These are phyloP conservation scores for Leptopilina clavipes DNA, from an alignment of 1,140 invertebrate genomes.

Conservation along the genomic window DNA sequence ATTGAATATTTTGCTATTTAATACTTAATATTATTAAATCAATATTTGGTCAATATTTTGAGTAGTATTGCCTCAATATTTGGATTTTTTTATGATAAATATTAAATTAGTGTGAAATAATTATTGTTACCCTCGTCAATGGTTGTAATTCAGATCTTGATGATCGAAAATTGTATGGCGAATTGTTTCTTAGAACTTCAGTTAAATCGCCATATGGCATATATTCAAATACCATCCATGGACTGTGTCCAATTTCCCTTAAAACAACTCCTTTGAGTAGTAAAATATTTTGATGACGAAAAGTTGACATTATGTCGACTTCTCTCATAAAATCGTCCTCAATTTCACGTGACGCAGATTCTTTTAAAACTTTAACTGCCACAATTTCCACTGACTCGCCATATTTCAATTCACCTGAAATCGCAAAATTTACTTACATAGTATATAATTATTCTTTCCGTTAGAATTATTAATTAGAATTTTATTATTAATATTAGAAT, in stretches of 20 bases:
- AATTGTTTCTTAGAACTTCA: slow-evolving; percentile 84
- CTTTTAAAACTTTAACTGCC: slow-evolving; percentile 91
- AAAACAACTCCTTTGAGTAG: slow-evolving; percentile 87
- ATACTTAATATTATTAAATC: background rate
- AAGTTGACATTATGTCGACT: slow-evolving; percentile 92
- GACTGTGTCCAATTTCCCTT: slow-evolving; percentile 81
- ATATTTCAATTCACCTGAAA: slow-evolving; percentile 76
- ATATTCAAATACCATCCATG: slow-evolving; percentile 96
- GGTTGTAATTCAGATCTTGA: slow-evolving; percentile 67
- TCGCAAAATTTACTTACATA: slow-evolving; percentile 1
- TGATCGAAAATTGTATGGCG: slow-evolving; percentile 67
- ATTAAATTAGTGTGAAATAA: background rate
- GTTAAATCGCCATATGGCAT: slow-evolving; percentile 93
- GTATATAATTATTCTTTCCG: slow-evolving; percentile 40
- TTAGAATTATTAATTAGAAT: too few species aligned
- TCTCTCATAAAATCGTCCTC: slow-evolving; percentile 91
- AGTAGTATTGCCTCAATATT: too few species aligned
- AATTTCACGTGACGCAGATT: slow-evolving; percentile 85
- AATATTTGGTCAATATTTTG: background rate
- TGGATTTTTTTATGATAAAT: too few species aligned
- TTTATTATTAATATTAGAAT: too few species aligned
- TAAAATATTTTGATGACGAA: slow-evolving; percentile 92
- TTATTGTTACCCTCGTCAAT: slow-evolving; percentile 69
- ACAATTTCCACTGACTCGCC: slow-evolving; percentile 78
- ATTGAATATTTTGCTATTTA: too few species aligned